Conservation (phyloP, 2,888 invertebrate species). For the Teinopalpus imperialis region DNA sequence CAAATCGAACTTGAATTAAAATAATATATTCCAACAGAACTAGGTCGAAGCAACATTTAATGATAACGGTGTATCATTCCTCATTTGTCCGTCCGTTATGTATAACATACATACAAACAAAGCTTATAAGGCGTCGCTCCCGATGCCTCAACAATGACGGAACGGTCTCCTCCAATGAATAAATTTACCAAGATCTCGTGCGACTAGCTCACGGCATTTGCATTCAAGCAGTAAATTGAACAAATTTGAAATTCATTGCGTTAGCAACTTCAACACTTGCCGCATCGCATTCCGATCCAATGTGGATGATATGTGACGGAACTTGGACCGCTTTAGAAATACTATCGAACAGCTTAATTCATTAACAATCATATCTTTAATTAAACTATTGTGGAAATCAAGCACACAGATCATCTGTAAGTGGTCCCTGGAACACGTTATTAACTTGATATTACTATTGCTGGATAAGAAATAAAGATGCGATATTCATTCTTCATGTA, state of each 20-base stretch:
- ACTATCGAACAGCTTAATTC: too few relatives aligned
- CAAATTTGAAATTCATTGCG: slow-evolving; percentile 66
- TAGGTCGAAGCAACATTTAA: neutral
- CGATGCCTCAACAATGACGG: slow-evolving; percentile 33
- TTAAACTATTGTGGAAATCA: too few relatives aligned
- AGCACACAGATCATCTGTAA: too few relatives aligned
- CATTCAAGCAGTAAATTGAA: slow-evolving; percentile 53
- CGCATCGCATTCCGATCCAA: slow-evolving; percentile 19
- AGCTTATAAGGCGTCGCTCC: slow-evolving; percentile 7
- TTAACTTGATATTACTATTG: too few relatives aligned
- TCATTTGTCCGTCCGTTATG: slow-evolving; percentile 4
- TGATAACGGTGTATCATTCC: slow-evolving; percentile 1
- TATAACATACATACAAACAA: slow-evolving; percentile 5
- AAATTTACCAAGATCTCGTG: slow-evolving; percentile 46
- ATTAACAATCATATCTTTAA: too few relatives aligned
- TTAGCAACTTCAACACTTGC: slow-evolving; percentile 27
- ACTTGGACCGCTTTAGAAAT: slow-evolving; percentile 1
- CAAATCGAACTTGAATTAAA: too few relatives aligned
- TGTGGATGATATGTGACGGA: slow-evolving; percentile 14
- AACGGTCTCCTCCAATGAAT: slow-evolving; percentile 60
- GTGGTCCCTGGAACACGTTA: too few relatives aligned
- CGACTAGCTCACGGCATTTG: slow-evolving; percentile 44
- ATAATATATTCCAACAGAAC: neutral
- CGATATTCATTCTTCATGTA: too few relatives aligned
- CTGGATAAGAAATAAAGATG: too few relatives aligned